Base-by-base conservation (phyloP, 2,888 invertebrate genomes). In the Carabus problematicus region DNA sequence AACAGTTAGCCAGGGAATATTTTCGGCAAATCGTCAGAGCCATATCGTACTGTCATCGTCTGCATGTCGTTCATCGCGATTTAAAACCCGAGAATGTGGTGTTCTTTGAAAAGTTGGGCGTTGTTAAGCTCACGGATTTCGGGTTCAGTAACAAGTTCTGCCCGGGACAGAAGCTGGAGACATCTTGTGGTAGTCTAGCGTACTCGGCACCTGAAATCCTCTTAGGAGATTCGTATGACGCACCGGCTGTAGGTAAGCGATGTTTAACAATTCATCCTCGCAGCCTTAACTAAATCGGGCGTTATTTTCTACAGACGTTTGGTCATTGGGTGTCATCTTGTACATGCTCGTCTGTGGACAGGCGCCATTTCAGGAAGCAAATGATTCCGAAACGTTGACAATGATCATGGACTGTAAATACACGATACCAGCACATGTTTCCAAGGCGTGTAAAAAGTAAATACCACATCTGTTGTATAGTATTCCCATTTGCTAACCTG, bases 341-440 rank as follows among this genome's bases (percentile, higher is more conserved):
- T 99, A 94, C 83, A 99, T 99, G 98, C 85, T 99, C 77, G 98
- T 98, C 4, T 96, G 95, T 82, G 99, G 99, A 6, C 92, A 94
- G 80, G 93, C 98, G 42, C 99, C 99, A 6, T 99, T 99, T 82
- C 97, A 98, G 84, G 98, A 98, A 85, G 97, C 98, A 40, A 99
- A 98, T 82, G 99, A 99, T 83, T 97, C 97, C 77, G 99, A 99
- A 86, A 99, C 99, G 0, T 85, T 99, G 66, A 98, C 97, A 40
- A 98, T 97, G 95, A 99, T 99, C 74, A 96, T 99, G 94, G 98
- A 99, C 83, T 98, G 98, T 85, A 97, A 97, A 85, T 99, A 97
- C 81, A 91, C 91, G 70, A 91, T 97, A 77, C 97, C 98, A 64
- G 82, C 87, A 39, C 93, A 95, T 83, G 90, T 99, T 73, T 94